Evolutionary conservation across 2,797 vertebrate genomes (phyloP), one percentile per base, ranked within the genome.

Genomic region (Phataginus tricuspis): DNA sequence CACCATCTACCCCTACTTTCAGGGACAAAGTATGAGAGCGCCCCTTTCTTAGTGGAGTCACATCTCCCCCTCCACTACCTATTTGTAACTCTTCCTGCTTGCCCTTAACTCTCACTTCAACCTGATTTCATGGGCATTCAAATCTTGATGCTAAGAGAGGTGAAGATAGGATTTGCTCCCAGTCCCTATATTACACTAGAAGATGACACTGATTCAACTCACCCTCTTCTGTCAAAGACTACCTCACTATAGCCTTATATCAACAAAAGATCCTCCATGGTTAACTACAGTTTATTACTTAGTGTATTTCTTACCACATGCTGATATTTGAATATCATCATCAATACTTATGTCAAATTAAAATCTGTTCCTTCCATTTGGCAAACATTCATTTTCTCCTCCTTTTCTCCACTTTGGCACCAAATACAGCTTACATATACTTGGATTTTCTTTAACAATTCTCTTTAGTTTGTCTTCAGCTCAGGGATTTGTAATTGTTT

Each of bases 331-430:
- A 51, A 31, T 10, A 45, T 27, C 23, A 55, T 39, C 21, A 89
- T 77, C 71, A 21, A 0, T 2, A 91, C 23, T 86, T 27, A 55
- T 9, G 74, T 25, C 18, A 89, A 90, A 83, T 96, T 91, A 86
- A 94, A 79, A 93, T 53, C 53, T n/a, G 3, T 14, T 88, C 9
- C 45, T 86, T 90, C 45, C 68, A 68, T 64, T 97, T 96, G 80
- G 19, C 63, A 84, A 95, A 72, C 75, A 79, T 39, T 66, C 25
- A 64, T 66, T 94, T 75, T 59, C 19, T 39, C 31, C 31, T 83
- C 55, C 21, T 80, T 93, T 64, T 25, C 19, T 3, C 27, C 25
- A 21, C 19, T 71, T 95, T 87, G 42, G 39, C 29, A 90, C 7
- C 15, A 90, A 92, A 88, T 66, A 45, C 4, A 87, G 23, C 27